These are phyloP conservation scores for Ophonus ardosiacus DNA, from an alignment of 2,888 invertebrate species.

Conservation along the genomic window DNA sequence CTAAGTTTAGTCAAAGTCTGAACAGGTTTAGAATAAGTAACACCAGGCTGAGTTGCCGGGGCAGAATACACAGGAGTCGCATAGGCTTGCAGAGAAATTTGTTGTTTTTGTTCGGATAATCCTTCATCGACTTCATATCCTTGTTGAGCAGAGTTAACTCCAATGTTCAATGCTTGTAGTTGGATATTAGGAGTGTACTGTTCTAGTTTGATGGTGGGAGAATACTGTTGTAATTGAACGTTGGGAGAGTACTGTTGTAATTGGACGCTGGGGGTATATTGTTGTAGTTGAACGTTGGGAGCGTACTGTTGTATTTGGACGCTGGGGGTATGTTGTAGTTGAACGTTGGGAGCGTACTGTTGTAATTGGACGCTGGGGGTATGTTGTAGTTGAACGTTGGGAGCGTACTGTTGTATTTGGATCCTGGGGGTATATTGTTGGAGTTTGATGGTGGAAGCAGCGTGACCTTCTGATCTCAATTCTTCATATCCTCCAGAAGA, in stretches of 20 bases:
- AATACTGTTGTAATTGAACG: too few species aligned
- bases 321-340: constrained; percentile 1
- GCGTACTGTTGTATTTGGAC: too few species aligned
- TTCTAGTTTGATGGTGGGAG: too few species aligned
- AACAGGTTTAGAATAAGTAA: constrained; percentile 76
- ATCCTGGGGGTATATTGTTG: constrained; percentile 14
- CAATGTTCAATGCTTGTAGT: not conserved
- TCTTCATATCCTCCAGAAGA: constrained; percentile 61
- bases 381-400: constrained; percentile 8
- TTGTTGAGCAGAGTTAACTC: constrained; percentile 39
- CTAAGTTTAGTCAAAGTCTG: constrained; percentile 62
- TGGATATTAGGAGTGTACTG: too few species aligned
- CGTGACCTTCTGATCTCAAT: constrained; percentile 28
- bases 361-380: not conserved
- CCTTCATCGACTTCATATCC: constrained; percentile 67
- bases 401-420: not conserved
- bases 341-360: not conserved
- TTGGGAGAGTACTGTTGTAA: too few species aligned
- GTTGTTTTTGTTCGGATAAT: constrained; percentile 62
- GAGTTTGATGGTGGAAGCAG: constrained; percentile 34
- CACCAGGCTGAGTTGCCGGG: constrained; percentile 72
- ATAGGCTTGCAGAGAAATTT: constrained; percentile 54
- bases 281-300: too few species aligned
- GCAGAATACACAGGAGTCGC: not conserved
- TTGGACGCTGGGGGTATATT: too few species aligned